These are phyloP conservation scores for Aurelia coerulea DNA, from an alignment of 30 jellyfish, hydroid and myxozoan genomes.

Conservation along the genomic window DNA sequence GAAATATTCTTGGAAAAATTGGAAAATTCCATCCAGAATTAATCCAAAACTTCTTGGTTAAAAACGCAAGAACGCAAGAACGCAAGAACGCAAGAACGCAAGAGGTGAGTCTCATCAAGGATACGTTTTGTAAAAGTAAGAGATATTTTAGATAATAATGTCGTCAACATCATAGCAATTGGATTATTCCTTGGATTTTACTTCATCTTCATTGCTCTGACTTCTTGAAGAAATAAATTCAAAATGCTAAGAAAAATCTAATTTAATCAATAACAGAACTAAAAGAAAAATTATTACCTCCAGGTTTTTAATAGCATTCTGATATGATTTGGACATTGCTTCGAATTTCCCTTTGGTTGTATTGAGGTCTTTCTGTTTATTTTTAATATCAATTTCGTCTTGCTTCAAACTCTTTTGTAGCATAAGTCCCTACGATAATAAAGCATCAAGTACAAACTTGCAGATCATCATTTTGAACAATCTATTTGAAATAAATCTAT, in stretches of 20 bases:
- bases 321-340: conserved; percentile 14
- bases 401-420: conserved; percentile 73
- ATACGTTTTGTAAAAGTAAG: too few species aligned
- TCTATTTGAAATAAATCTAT: neutral
- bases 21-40: too few species aligned
- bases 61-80: too few species aligned
- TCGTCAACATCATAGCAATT: too few species aligned
- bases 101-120: too few species aligned
- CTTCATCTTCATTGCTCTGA: too few species aligned
- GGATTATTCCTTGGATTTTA: too few species aligned
- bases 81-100: too few species aligned
- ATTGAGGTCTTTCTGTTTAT: conserved; percentile 47
- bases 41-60: too few species aligned
- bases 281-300: conserved; percentile 18
- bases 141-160: too few species aligned
- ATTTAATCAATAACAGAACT: neutral
- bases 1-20: neutral
- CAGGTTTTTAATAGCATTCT: conserved; percentile 10
- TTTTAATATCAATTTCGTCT: conserved; percentile 54
- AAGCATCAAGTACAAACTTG: neutral
- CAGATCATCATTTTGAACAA: neutral
- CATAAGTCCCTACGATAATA: conserved; percentile 53
- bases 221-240: too few species aligned
- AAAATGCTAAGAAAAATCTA: too few species aligned
- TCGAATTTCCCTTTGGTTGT: conserved; percentile 32